Conservation (phyloP, 2,888 invertebrate species). For the Nephrocerus scutellatus region DNA sequence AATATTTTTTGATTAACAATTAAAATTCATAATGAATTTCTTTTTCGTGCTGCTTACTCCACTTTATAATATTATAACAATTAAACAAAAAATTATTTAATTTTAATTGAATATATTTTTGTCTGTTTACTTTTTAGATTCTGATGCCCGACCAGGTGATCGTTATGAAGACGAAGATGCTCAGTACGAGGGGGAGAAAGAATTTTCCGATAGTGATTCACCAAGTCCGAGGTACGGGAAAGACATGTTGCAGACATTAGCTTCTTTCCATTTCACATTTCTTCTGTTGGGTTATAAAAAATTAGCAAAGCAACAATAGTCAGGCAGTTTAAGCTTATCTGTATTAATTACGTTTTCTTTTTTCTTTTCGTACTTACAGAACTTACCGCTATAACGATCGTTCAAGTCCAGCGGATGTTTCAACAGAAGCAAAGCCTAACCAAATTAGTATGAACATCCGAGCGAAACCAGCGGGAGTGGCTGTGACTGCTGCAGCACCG, state of each 20-base stretch:
- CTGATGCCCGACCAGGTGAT: slow-evolving; percentile 38
- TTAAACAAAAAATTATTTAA: not conserved
- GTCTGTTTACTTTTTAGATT: slow-evolving; percentile 29
- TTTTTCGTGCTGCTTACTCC: slow-evolving; percentile 16
- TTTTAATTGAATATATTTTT: not conserved
- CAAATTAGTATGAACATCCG: slow-evolving; percentile 39
- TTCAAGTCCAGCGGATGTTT: slow-evolving; percentile 40
- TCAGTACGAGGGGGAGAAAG: slow-evolving; percentile 58
- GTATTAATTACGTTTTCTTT: too few relatives aligned
- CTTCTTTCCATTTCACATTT: not conserved
- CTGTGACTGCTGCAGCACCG: slow-evolving; percentile 22
- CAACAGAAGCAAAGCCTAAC: slow-evolving; percentile 33
- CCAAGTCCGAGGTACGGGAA: slow-evolving; percentile 44
- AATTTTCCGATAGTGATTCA: slow-evolving; percentile 62
- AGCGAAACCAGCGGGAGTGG: slow-evolving; percentile 30
- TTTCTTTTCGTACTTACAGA: slow-evolving; percentile 25
- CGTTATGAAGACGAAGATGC: slow-evolving; percentile 51
- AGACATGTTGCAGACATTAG: not conserved
- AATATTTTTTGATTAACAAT: not conserved
- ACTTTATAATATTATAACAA: not conserved
- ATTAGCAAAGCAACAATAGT: too few relatives aligned
- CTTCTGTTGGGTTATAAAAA: slow-evolving; percentile 1
- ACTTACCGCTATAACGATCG: slow-evolving; percentile 47
- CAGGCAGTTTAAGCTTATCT: too few relatives aligned
- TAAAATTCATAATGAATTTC: not conserved